These are phyloP conservation scores for Polydrusus cervinus DNA, from an alignment of 2,888 invertebrate species.

Conservation along the genomic window DNA sequence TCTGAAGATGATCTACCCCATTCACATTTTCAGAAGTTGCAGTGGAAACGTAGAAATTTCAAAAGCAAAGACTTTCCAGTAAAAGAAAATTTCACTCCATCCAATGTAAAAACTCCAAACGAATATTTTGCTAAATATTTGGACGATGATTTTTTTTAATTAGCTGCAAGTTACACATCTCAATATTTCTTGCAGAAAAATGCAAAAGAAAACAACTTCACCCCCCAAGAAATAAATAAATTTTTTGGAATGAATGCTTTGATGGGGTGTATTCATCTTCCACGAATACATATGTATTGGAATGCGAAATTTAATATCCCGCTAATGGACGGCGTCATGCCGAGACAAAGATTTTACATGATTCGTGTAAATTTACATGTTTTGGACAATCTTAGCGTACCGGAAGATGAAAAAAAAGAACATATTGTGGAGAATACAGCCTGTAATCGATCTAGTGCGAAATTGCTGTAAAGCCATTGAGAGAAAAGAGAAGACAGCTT, in stretches of 20 bases:
- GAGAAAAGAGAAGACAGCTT: conserved; percentile 4
- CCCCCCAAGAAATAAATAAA: too few relatives aligned
- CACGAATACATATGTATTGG: not conserved
- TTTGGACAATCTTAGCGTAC: conserved; percentile 45
- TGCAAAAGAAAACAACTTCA: too few relatives aligned
- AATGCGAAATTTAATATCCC: not conserved
- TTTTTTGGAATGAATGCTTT: not conserved
- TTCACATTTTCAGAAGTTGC: too few relatives aligned
- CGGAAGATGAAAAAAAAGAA: conserved; percentile 40
- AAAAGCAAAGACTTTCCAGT: too few relatives aligned
- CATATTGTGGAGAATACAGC: conserved; percentile 41
- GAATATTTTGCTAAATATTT: too few relatives aligned
- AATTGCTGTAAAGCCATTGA: conserved; percentile 47
- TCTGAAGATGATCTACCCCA: too few relatives aligned
- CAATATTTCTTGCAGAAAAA: too few relatives aligned
- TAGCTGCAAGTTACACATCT: too few relatives aligned
- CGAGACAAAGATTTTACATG: not conserved
- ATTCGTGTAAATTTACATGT: conserved; percentile 55
- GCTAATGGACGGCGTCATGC: not conserved
- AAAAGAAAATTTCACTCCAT: too few relatives aligned
- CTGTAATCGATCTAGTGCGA: conserved; percentile 50
- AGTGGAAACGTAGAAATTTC: too few relatives aligned
- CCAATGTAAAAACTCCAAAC: too few relatives aligned
- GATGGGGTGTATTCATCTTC: not conserved
- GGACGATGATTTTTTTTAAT: too few relatives aligned